Evolutionary conservation across 2,888 invertebrate genomes (phyloP).

Genomic region (Neoascia interrupta): DNA sequence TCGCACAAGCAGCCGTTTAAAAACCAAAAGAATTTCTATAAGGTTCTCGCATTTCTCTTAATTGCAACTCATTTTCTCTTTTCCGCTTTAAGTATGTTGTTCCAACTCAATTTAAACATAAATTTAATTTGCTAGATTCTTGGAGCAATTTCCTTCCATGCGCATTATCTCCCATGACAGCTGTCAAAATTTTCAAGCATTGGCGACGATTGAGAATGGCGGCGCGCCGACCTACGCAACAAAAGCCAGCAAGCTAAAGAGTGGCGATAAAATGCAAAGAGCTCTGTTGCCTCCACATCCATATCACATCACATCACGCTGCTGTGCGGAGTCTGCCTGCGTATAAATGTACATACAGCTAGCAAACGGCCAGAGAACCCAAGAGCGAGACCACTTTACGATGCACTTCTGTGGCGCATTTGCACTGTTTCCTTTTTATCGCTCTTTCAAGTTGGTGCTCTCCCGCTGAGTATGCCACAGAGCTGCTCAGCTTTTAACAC

Average conservation of each 20-base stretch:
- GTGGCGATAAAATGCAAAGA: neutral
- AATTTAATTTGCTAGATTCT: conserved; percentile 45
- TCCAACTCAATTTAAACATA: conserved; percentile 1
- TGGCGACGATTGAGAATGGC: neutral
- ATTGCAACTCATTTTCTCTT: conserved; percentile 56
- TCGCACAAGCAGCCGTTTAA: conserved; percentile 1
- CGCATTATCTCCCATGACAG: conserved; percentile 62
- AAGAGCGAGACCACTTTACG: conserved; percentile 60
- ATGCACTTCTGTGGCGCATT: conserved; percentile 47
- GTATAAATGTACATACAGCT: no score
- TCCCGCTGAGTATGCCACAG: conserved; percentile 29
- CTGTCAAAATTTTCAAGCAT: conserved; percentile 59
- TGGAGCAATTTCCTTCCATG: conserved; percentile 58
- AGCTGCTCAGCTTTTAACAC: conserved; percentile 65
- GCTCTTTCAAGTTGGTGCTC: conserved; percentile 15
- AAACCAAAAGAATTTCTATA: conserved; percentile 48
- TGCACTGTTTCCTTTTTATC: conserved; percentile 26
- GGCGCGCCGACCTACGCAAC: conserved; percentile 61
- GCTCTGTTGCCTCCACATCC: no score
- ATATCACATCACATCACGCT: no score
- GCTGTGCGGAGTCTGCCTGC: no score
- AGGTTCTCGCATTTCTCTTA: conserved; percentile 60
- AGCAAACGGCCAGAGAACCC: conserved; percentile 38
- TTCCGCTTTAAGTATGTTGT: neutral
- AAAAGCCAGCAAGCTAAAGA: neutral